Conservation (phyloP, 2,888 invertebrate genomes). For the Sialis fuliginosa region DNA sequence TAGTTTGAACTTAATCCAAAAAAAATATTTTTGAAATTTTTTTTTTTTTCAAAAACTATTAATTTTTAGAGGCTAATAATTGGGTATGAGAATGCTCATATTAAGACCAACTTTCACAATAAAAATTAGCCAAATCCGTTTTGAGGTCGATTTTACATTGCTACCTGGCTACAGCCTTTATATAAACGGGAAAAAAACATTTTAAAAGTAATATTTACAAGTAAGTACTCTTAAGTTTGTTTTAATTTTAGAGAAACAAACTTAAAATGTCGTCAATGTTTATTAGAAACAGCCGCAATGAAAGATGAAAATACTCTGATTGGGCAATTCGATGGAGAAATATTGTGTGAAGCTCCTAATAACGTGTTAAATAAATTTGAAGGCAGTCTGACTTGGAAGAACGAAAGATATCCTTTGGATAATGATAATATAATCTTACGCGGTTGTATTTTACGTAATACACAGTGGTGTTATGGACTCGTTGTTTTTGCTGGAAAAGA, state of each 20-base stretch:
- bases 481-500: constrained; percentile 98
- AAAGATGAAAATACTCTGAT: constrained; percentile 75
- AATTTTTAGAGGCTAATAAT: too few relatives aligned
- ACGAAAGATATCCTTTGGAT: constrained; percentile 74
- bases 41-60: too few relatives aligned
- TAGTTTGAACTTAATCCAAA: too few relatives aligned
- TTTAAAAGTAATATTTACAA: background rate
- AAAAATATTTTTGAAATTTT: too few relatives aligned
- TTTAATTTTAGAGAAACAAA: constrained; percentile 74
- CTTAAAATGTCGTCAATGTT: constrained; percentile 92
- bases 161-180: too few relatives aligned
- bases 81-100: too few relatives aligned
- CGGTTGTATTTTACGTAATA: constrained; percentile 90
- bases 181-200: too few relatives aligned
- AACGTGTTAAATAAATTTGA: constrained; percentile 97
- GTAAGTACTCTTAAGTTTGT: background rate
- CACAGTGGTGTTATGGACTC: constrained; percentile 90
- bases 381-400: constrained; percentile 77
- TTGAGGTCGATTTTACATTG: too few relatives aligned
- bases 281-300: constrained; percentile 85
- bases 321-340: constrained; percentile 85
- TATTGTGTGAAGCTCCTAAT: constrained; percentile 94
- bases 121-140: too few relatives aligned
- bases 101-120: too few relatives aligned
- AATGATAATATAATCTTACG: constrained; percentile 93